These are phyloP conservation scores for Bothrops jararaca DNA, from an alignment of 2,113 vertebrate genomes.

Conservation along the genomic window DNA sequence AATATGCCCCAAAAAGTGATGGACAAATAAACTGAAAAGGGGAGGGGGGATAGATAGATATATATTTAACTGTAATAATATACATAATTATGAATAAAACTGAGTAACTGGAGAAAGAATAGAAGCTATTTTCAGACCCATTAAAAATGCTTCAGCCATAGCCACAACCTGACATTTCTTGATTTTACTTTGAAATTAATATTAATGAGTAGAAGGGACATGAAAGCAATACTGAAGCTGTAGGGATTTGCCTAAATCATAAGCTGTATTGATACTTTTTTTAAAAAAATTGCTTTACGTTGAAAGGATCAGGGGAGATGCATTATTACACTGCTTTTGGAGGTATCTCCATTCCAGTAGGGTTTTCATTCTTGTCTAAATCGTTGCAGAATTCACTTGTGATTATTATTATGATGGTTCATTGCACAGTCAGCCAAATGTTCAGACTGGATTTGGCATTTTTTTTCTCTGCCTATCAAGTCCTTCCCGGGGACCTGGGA, in stretches of 20 bases:
- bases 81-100: not conserved
- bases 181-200: not conserved
- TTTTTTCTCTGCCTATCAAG: too few species aligned
- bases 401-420: not conserved
- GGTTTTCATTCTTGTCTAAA: not conserved
- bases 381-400: not conserved
- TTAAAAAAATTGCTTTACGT: not conserved
- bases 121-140: not conserved
- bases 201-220: not conserved
- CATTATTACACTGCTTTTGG: not conserved
- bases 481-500: too few species aligned
- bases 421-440: too few species aligned
- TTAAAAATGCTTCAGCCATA: not conserved
- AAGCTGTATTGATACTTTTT: not conserved
- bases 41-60: not conserved
- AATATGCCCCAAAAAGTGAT: not conserved
- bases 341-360: not conserved
- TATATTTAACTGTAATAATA: not conserved
- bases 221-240: not conserved
- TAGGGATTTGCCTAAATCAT: too few species aligned
- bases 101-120: not conserved
- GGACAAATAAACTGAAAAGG: not conserved
- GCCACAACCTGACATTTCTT: not conserved
- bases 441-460: too few species aligned
- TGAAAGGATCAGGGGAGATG: not conserved